Evolutionary conservation across 1,140 invertebrate genomes (phyloP), one percentile per base, ranked within the genome.

Genomic region (Caerostris darwini): DNA sequence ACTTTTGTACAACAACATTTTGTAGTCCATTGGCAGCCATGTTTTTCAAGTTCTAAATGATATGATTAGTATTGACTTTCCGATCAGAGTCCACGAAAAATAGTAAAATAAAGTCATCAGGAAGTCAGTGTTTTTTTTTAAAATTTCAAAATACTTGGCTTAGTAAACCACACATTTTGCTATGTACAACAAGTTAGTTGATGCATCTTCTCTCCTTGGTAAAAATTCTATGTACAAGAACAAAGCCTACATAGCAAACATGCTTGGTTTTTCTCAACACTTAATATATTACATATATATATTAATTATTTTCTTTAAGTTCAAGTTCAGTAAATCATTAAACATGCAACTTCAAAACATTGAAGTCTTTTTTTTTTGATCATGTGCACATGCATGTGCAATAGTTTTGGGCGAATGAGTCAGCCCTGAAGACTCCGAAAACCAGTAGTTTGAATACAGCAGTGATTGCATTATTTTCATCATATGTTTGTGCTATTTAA

Each of bases 221-320:
- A 88, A 88, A 88, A 88, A 88, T 88, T 57, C 86, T 88, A 88
- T 88, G 61, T 88, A 88, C 86, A 88, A 88, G 58, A 34, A 50
- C 86, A 64, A 88, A 64, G 34, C 59, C 34, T 53, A 88, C 86
- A 56, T 83, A 83, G 61, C 58, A 88, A 88, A 57, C 50, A 57
- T 61, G 58, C 64, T 88, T 88, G 58, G 34, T 88, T n/a, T 59
- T 59, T 81, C 57, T 83, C 82, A n/a, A 17, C 53, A 53, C 34
- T 50, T 34, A 77, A 17, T 77, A 77, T 77, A 77, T 77, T 77
- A 77, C 71, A 77, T 19, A 53, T 77, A 77, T 50, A 77, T 77
- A 77, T 77, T 50, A 53, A 50, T 50, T 34, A 50, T 77, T 77
- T 77, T 12, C 14, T 71, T 77, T 34, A 50, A 77, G 34, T 34